These are phyloP conservation scores for Rhynchomys soricoides DNA, from an alignment of 2,113 vertebrate species.

Conservation along the genomic window DNA sequence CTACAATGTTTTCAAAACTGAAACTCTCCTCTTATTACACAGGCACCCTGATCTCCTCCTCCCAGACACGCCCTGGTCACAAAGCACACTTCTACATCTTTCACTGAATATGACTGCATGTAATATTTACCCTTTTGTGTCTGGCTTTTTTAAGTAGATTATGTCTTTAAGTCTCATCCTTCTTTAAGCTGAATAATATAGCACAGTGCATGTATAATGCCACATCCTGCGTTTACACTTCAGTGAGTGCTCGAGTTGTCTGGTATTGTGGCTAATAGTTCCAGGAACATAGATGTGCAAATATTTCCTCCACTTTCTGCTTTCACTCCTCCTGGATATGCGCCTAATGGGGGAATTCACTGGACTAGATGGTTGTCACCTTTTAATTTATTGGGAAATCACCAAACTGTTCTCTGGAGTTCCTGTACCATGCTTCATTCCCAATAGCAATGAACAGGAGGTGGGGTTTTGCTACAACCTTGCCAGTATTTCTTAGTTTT, in stretches of 20 bases:
- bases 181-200: background rate
- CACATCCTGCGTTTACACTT: background rate
- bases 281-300: background rate
- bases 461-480: background rate
- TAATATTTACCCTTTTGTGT: background rate
- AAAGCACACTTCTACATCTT: background rate
- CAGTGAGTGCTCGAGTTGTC: background rate
- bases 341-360: background rate
- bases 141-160: background rate
- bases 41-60: background rate
- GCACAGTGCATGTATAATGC: too few species aligned
- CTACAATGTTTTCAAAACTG: background rate
- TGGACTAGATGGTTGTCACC: background rate
- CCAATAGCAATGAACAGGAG: background rate
- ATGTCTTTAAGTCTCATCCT: background rate
- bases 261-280: background rate
- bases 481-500: background rate
- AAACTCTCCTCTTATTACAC: background rate
- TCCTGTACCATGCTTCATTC: background rate
- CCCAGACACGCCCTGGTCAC: background rate
- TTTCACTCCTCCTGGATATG: background rate
- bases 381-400: constrained; percentile 12
- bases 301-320: background rate
- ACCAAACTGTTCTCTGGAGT: background rate
- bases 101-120: background rate